phyloP scores from a whole-genome alignment of 1,140 invertebrate genomes.

The Drosophila nigromelanica region DNA sequence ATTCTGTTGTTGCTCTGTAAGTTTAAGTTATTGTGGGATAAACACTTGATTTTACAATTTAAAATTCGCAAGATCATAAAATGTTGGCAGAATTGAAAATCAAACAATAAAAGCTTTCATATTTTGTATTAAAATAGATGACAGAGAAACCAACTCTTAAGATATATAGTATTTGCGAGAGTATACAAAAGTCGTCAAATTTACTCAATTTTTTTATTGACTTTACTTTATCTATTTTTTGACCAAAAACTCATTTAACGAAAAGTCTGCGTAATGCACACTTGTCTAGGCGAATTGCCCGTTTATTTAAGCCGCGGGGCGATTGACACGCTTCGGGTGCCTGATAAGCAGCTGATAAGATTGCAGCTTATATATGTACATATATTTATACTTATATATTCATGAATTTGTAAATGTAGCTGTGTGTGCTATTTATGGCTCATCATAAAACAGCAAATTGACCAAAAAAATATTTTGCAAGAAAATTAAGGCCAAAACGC shows the following conservation, averaged over 20 bases:
- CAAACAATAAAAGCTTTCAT: no score
- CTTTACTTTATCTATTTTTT: slow-evolving; percentile 23
- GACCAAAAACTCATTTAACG: slow-evolving; percentile 58
- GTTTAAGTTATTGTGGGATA: no score
- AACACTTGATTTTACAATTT: no score
- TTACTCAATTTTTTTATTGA: not conserved
- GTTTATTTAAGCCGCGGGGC: no score
- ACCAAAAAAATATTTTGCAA: slow-evolving; percentile 6
- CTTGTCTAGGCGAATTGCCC: no score
- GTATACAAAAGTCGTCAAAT: no score
- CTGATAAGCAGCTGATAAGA: slow-evolving; percentile 44
- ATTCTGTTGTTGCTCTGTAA: no score
- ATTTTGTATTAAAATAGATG: no score
- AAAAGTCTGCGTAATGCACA: not conserved
- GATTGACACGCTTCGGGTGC: slow-evolving; percentile 20
- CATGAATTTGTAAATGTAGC: not conserved
- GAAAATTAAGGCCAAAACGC: slow-evolving; percentile 18
- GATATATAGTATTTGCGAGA: no score
- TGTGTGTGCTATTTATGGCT: slow-evolving; percentile 6
- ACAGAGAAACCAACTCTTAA: no score
- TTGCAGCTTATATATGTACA: not conserved
- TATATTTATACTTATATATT: not conserved
- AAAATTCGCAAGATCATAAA: no score
- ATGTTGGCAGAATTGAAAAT: no score
- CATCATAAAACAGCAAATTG: slow-evolving; percentile 11